Base-by-base conservation (phyloP, 1,140 invertebrate species). In the Eumeta japonica region DNA sequence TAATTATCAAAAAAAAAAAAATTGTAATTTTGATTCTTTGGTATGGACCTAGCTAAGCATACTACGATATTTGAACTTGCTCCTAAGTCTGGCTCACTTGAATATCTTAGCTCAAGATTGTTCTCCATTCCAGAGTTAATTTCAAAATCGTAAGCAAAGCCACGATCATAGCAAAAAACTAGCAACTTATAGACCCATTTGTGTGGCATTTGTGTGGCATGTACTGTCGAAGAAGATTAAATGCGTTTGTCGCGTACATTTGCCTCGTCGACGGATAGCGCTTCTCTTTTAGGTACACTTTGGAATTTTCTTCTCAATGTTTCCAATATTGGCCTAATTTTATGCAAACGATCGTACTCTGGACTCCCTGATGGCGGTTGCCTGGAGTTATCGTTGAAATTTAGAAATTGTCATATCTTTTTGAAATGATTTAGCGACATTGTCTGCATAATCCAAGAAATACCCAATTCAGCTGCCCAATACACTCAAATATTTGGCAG, bases 391-490 rank as follows among this genome's bases (percentile, higher is more conserved):
- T 64, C 39, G 39, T 60, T 62, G 43, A 64, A 60, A 45, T 64
- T 52, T 33, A 62, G 18, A 33, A 35, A 42, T 11, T 37, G 33
- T 13, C 55, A 41, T 10, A 62, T 56, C 45, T 55, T 53, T 50
- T 65, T 56, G 41, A 62, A 71, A 40, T 46, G 46, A 18, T 68
- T 70, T 16, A 53, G 31, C 12, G 47, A 28, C 55, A 58, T 61
- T 1, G 44, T 43, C 34, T 58, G 39, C 20, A 27, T 43, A 19
- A 62, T 52, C 13, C 32, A 39, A 15, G 45, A 13, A 48, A 50
- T 49, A 39, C 50, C 44, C 11, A 51, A 33, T 29, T 50, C 31
- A 40, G 39, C 33, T 35, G 39, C 35, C 54, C 55, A 60, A 37
- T 49, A 55, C n/a, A 37, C 18, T 14, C 48, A 45, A 3, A 39